Conservation (phyloP, 2,113 vertebrate genomes). For the Tachysurus vachellii region DNA sequence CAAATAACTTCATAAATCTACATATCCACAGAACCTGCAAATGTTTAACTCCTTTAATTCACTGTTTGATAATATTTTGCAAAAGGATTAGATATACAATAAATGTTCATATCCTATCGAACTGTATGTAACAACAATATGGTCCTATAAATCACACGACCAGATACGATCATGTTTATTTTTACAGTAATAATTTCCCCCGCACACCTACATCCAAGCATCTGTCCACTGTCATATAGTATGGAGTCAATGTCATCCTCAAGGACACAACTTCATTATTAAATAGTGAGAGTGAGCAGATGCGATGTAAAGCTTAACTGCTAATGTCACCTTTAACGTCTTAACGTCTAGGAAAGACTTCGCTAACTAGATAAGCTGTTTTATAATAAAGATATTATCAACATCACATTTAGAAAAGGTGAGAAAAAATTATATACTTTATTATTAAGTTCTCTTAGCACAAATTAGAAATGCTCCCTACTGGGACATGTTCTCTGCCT, state of each 20-base stretch:
- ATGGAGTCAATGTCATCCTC: slow-evolving; percentile 67
- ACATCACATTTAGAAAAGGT: neutral
- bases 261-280: slow-evolving; percentile 66
- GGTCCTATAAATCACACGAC: neutral
- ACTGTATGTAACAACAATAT: neutral
- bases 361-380: neutral
- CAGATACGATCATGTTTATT: neutral
- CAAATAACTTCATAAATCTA: neutral
- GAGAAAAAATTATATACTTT: neutral
- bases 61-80: neutral
- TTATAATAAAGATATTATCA: neutral
- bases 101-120: neutral
- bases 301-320: slow-evolving; percentile 37
- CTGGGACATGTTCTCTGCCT: neutral
- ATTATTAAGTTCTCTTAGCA: neutral
- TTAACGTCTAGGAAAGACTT: slow-evolving; percentile 21
- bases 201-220: slow-evolving; percentile 24
- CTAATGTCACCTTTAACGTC: slow-evolving; percentile 34
- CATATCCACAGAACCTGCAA: neutral
- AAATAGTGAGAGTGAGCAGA: slow-evolving; percentile 52
- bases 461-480: neutral
- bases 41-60: neutral
- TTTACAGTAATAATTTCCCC: neutral
- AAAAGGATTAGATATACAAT: neutral
- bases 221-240: slow-evolving; percentile 31